Percentiles rank a stretch among this genome's conserved stretches.
Conservation (phyloP, 2,888 invertebrate species). For the Neria commutata region DNA sequence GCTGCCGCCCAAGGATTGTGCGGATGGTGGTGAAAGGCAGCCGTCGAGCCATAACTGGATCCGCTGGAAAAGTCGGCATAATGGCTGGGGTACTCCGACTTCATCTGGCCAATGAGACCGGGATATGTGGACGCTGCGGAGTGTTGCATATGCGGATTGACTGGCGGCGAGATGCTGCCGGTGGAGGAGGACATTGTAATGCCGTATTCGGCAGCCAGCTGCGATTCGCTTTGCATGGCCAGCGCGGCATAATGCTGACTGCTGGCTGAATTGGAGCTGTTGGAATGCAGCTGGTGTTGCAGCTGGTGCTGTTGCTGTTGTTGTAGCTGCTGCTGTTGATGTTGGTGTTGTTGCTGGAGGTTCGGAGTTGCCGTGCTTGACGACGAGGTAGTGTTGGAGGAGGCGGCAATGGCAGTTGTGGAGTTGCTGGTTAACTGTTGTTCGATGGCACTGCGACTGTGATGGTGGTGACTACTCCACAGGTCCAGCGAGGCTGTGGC, state of each 20-base stretch:
- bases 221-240: conserved; percentile 54
- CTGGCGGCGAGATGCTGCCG: conserved; percentile 17
- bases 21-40: conserved; percentile 35
- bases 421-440: conserved; percentile 10
- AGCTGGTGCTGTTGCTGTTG: conserved; percentile 31
- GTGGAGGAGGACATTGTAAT: conserved; percentile 45
- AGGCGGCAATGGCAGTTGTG: conserved; percentile 14
- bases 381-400: conserved; percentile 22
- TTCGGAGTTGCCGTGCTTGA: conserved; percentile 25
- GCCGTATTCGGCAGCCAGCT: conserved; percentile 52
- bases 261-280: conserved; percentile 11
- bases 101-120: conserved; percentile 46
- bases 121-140: conserved; percentile 31
- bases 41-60: conserved; percentile 39
- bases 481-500: conserved; percentile 31
- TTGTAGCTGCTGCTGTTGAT: conserved; percentile 23
- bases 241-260: conserved; percentile 43
- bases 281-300: conserved; percentile 30
- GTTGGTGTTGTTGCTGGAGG: conserved; percentile 31
- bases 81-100: conserved; percentile 48
- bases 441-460: conserved; percentile 27
- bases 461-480: conserved; percentile 39
- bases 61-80: conserved; percentile 46
- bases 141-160: conserved; percentile 17
- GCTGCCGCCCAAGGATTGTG: conserved; percentile 53